phyloP scores from a whole-genome alignment of 2,797 vertebrate genomes.

The Leuciscus waleckii region DNA sequence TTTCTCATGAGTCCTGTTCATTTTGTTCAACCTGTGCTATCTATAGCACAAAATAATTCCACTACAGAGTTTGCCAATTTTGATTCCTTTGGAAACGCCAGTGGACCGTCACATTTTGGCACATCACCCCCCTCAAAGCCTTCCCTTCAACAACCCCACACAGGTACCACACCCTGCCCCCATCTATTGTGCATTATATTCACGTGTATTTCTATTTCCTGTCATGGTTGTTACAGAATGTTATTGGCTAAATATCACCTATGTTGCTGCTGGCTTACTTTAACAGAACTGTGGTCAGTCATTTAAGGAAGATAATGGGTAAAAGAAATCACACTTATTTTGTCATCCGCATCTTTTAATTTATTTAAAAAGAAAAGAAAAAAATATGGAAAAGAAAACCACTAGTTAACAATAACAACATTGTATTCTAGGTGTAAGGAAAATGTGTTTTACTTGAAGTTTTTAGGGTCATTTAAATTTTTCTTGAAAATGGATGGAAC shows the following conservation, averaged over 20 bases:
- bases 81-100: constrained; percentile 97
- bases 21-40: constrained; percentile 66
- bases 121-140: constrained; percentile 88
- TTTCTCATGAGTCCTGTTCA: constrained; percentile 67
- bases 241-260: not conserved
- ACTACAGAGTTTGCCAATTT: constrained; percentile 99
- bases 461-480: not conserved
- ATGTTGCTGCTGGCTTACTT: not conserved
- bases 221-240: constrained; percentile 1
- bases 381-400: not conserved
- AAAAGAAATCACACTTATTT: not conserved
- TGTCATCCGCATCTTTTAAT: not conserved
- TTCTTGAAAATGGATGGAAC: not conserved
- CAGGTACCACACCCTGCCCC: constrained; percentile 78
- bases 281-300: no score
- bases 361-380: not conserved
- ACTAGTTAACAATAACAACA: not conserved
- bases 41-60: constrained; percentile 93
- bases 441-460: not conserved
- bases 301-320: not conserved
- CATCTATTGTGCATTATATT: constrained; percentile 1
- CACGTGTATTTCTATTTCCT: not conserved
- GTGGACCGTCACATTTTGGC: constrained; percentile 93
- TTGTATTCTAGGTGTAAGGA: not conserved
- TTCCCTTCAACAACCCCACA: constrained; percentile 84